A percentile compares a stretch with the other conserved stretches of the same genome.
These are phyloP conservation scores for Cyclopterus lumpus DNA, from an alignment of 2,797 vertebrate genomes.

Conservation along the genomic window DNA sequence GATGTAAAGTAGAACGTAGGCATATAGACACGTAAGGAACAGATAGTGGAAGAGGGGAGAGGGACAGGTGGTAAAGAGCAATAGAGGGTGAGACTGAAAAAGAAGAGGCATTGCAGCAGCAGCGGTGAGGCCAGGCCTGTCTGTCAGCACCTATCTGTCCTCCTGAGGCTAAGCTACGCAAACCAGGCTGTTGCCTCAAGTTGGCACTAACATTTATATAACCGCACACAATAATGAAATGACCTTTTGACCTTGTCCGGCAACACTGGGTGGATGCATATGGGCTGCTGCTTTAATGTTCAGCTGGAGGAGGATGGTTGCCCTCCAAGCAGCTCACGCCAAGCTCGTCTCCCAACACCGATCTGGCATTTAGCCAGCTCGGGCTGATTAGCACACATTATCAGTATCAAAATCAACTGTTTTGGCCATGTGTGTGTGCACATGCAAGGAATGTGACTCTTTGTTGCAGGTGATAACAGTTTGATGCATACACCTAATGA, in stretches of 20 bases:
- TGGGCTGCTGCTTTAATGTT: conserved; percentile 36
- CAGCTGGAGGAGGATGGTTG: conserved; percentile 39
- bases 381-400: conserved; percentile 26
- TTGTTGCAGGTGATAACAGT: neutral
- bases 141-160: conserved; percentile 68
- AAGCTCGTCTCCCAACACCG: conserved; percentile 39
- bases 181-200: conserved; percentile 58
- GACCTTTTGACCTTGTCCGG: conserved; percentile 67
- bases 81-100: conserved; percentile 6
- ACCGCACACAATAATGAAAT: conserved; percentile 45
- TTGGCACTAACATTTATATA: conserved; percentile 67
- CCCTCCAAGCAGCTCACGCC: conserved; percentile 44
- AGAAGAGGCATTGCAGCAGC: conserved; percentile 12
- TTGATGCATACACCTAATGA: neutral
- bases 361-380: conserved; percentile 51
- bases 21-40: conserved; percentile 5
- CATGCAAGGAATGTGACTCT: neutral
- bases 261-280: conserved; percentile 23
- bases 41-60: conserved; percentile 1
- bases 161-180: conserved; percentile 42
- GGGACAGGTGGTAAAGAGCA: conserved; percentile 25
- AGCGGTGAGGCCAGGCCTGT: conserved; percentile 28
- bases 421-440: neutral
- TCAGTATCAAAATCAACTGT: neutral
- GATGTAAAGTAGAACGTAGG: conserved; percentile 40